Percentiles rank a stretch among this genome's conserved stretches.
These are phyloP conservation scores for Amphiprion ocellaris DNA, from an alignment of 2,113 vertebrate species.

Conservation along the genomic window DNA sequence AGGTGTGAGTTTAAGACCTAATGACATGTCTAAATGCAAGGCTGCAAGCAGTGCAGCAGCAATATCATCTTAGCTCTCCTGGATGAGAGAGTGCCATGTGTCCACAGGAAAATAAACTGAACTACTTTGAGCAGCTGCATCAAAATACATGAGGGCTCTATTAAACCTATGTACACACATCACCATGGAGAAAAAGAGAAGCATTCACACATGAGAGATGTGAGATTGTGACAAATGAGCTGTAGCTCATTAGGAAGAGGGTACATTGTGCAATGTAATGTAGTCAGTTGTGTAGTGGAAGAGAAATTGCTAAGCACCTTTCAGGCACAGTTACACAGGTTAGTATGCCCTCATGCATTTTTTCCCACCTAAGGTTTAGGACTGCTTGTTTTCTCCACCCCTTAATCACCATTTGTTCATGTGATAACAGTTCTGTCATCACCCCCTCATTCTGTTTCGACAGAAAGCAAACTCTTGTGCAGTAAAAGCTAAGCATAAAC, in stretches of 20 bases:
- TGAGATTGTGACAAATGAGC: background rate
- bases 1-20: slow-evolving; percentile 67
- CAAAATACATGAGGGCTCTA: too few relatives aligned
- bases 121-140: background rate
- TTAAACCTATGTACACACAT: too few relatives aligned
- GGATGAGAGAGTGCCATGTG: background rate
- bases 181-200: background rate
- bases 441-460: background rate
- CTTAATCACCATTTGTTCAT: background rate
- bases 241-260: background rate
- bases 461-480: background rate
- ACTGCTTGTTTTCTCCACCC: background rate
- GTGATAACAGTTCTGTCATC: background rate
- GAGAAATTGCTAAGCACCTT: background rate
- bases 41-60: slow-evolving; percentile 44
- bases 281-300: background rate
- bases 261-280: too few relatives aligned
- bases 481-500: background rate
- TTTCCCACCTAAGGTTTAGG: background rate
- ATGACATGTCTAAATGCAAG: slow-evolving; percentile 77
- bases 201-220: background rate
- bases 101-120: background rate
- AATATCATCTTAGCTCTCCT: background rate
- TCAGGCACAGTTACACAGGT: slow-evolving; percentile 9
- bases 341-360: background rate